Base-by-base conservation (phyloP, 2,113 vertebrate species). In the Zeus faber region DNA sequence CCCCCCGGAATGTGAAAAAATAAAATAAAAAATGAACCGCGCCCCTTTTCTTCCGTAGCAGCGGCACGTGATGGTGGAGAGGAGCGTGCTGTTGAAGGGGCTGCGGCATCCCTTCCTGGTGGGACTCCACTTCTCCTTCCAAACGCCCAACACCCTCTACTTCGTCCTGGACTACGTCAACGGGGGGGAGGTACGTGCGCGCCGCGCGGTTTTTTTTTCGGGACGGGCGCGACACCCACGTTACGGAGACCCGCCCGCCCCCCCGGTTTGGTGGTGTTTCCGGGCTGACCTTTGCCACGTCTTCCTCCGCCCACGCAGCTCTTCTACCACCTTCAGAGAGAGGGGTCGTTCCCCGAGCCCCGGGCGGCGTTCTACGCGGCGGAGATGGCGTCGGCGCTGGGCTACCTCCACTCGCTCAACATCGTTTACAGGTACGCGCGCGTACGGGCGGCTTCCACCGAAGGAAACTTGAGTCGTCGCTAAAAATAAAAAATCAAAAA, bases 121-220 rank as follows among this genome's bases (percentile, higher is more conserved):
- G 33, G 85, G 86, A 43, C 88, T 92, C n/a, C 90, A 91, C 70
- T 91, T 84, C 70, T 89, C 90, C 53, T 92, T 92, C 80, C 90
- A 91, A 63, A 91, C 90, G 29, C 67, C 78, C 27, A 85, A 83
- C 50, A 75, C 55, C 6, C 88, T 92, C 24, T 90, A 87, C 77
- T 89, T 91, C 6, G 90, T 90, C 49, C 74, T 92, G 67, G 91
- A 92, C 66, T 91, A 88, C 1, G 83, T 87, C 17, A 89, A 90
- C 27, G 90, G 91, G 33, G 88, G 89, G 2, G 91, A 92, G 85
- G 90, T 91, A 50, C 44, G 74, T 26, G 13, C 17, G n/a, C 5
- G 11, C 17, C 20, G 10, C 9, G n/a, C n/a, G n/a, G n/a, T n/a
- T n/a, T n/a, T n/a, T n/a, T n/a, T n/a, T n/a, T n/a, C n/a, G n/a